phyloP scores from a whole-genome alignment of 2,797 vertebrate species.

The Erethizon dorsatum region DNA sequence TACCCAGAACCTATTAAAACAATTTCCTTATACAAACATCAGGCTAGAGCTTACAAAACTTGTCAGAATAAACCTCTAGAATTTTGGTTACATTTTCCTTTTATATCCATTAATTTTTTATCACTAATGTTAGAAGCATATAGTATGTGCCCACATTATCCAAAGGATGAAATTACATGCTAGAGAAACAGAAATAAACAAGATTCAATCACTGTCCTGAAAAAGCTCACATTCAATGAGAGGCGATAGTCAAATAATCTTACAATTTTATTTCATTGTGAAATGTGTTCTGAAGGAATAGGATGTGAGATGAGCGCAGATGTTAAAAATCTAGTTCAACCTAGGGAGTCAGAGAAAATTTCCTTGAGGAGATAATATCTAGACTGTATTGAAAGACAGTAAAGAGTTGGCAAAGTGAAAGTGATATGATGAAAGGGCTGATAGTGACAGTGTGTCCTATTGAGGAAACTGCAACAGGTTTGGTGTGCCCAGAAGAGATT shows the following conservation, averaged over 20 bases:
- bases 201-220: conserved; percentile 14
- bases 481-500: conserved; percentile 10
- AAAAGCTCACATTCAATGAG: neutral
- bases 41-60: neutral
- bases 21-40: conserved; percentile 50
- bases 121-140: conserved; percentile 29
- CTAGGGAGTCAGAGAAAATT: neutral
- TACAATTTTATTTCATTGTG: conserved; percentile 5
- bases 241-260: neutral
- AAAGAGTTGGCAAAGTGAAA: neutral
- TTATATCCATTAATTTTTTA: neutral
- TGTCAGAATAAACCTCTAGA: conserved; percentile 55
- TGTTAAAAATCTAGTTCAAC: conserved; percentile 16
- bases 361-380: conserved; percentile 28
- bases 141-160: neutral
- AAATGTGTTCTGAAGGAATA: conserved; percentile 38
- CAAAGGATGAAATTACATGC: neutral
- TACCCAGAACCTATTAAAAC: neutral
- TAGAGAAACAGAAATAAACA: conserved; percentile 39
- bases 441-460: neutral
- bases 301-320: neutral
- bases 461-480: conserved; percentile 10
- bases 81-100: conserved; percentile 35
- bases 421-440: neutral
- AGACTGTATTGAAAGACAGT: neutral